Base-by-base conservation (phyloP, 2,113 vertebrate genomes). In the Leptosomus discolor region DNA sequence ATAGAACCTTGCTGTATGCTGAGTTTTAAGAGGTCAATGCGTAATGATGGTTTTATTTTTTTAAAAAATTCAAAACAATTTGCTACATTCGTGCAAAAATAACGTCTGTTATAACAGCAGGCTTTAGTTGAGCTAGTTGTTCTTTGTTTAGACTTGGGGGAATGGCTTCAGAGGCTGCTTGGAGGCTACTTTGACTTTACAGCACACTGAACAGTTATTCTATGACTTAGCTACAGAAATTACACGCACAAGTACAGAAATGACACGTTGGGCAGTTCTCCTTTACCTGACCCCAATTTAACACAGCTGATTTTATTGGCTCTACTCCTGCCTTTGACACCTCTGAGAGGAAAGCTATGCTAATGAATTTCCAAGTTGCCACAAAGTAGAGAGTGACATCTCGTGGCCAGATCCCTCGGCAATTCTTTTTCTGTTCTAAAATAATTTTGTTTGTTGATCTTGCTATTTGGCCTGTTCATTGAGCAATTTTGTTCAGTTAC, bases 331-430 rank as follows among this genome's bases (percentile, higher is more conserved):
- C 6, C 67, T 77, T 43, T 57, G 43, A 10, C 9, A 37, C 19
- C 20, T 60, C 18, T 2, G 9, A 41, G 45, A 37, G 26, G 17
- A 37, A 74, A 11, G 30, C 18, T 65, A 20, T 8, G 23, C 15
- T 46, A 8, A 32, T 32, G 34, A 58, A 48, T 68, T 51, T 64
- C 37, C 26, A 27, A 27, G 30, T 23, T 91, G 39, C 51, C 58
- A 30, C 70, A 13, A 76, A 81, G 86, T 4, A 43, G 80, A 96
- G 81, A 69, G 94, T 94, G 96, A 92, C 95, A 94, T 94, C 87
- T 97, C 7, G 68, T 95, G 95, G 94, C 39, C 79, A 74, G n/a
- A 82, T 58, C 11, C 53, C 24, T 74, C 53, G 83, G 60, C 34
- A 53, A 0, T 61, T 85, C 27, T 54, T 50, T n/a, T 67, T 48